Conservation (phyloP, 2,113 vertebrate species). For the Candoia aspera region DNA sequence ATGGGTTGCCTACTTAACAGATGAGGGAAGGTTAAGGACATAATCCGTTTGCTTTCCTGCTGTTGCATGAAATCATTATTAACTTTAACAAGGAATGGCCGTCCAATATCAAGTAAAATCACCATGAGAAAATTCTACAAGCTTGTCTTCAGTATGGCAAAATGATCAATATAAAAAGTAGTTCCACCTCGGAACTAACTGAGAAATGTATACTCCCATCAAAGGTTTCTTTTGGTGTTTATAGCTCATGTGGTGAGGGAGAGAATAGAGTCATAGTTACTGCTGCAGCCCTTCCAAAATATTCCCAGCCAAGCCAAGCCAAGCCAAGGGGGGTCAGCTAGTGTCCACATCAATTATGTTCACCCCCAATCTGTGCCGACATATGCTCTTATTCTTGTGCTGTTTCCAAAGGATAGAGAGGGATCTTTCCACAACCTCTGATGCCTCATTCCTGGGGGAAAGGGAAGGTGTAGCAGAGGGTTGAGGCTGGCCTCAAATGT, state of each 20-base stretch:
- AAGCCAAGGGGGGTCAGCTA: neutral
- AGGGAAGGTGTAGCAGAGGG: neutral
- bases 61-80: neutral
- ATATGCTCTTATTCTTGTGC: neutral
- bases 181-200: neutral
- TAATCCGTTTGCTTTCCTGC: slow-evolving; percentile 20
- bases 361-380: neutral
- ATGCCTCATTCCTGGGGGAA: neutral
- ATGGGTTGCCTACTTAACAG: neutral
- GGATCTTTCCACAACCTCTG: neutral
- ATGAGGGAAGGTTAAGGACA: slow-evolving; percentile 24
- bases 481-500: neutral
- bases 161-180: neutral
- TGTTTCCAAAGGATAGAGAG: neutral
- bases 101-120: slow-evolving; percentile 12
- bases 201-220: neutral
- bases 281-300: neutral
- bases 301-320: neutral
- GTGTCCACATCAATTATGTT: neutral
- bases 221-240: neutral
- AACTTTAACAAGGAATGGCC: slow-evolving; percentile 20
- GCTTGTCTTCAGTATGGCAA: neutral
- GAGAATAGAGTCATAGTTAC: no score
- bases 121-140: neutral
- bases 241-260: neutral